Evolutionary conservation across 2,797 vertebrate species (phyloP), one percentile per base, ranked within the genome.

Genomic region (Cynodonichthys magdalenae): DNA sequence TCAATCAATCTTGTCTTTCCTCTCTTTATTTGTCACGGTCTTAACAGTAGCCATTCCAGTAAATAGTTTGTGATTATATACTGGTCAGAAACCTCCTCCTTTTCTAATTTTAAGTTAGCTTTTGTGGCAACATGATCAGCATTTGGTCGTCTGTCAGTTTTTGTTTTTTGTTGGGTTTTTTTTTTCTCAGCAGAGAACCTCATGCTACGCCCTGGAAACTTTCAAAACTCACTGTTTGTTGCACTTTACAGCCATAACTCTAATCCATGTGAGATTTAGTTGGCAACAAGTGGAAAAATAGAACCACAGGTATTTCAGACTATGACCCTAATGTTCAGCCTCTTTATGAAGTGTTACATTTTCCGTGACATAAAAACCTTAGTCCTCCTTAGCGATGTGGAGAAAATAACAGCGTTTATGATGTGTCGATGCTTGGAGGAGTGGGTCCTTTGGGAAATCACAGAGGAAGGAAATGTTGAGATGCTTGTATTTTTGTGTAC

Each of bases 291-390:
- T 77, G 66, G 72, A 73, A 69, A 73, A 75, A 65, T 57, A 15
- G 10, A 67, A 79, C 74, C 74, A 60, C 66, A 73, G 48, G 52
- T 77, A 84, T 89, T 87, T 74, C 20, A 66, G 69, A 58, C 52
- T 66, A 57, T 68, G 27, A 73, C 82, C 62, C 64, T 67, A 77
- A 75, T 77, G 63, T 36, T 69, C 75, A 61, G 59, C 39, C 77
- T 75, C 54, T 63, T 63, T n/a, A 90, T 83, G 82, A 85, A 66
- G 72, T 89, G 81, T 83, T 84, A 80, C 83, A 84, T 85, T 90
- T 89, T 89, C 86, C 83, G 77, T 91, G 84, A 89, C 88, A 86
- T 80, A 67, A 82, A 80, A 83, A 70, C 27, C 69, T 79, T 24
- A 77, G 69, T 75, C 57, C 50, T 57, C 48, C 46, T 78, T 61